Evolutionary conservation across 2,113 vertebrate species (phyloP).

Genomic region (Brachypteracias leptosomus): DNA sequence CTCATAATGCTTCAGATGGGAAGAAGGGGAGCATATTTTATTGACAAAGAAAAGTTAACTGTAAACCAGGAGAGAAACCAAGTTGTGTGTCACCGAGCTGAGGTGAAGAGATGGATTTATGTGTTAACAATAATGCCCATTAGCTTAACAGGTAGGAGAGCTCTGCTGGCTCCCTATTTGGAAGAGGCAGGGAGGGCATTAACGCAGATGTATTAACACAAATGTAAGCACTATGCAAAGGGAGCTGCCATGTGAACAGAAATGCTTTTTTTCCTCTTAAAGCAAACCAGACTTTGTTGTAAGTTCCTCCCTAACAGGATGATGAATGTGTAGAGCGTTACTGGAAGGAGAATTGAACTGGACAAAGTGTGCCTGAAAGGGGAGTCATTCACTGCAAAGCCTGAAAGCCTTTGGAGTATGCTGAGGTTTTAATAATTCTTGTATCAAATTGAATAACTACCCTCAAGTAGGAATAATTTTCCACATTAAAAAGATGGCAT

Average conservation of each 20-base stretch:
- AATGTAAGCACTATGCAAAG: neutral
- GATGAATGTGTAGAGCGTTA: accelerated
- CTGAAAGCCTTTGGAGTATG: neutral
- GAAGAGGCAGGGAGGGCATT: neutral
- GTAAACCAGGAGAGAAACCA: neutral
- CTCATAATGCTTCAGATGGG: neutral
- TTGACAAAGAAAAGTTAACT: neutral
- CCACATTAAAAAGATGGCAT: neutral
- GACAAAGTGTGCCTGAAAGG: neutral
- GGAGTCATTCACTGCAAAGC: neutral
- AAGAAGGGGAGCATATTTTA: neutral
- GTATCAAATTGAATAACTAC: neutral
- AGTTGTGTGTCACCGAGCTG: neutral
- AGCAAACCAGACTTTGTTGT: neutral
- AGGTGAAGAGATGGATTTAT: neutral
- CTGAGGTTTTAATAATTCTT: slow-evolving; percentile 14
- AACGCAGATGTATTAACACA: neutral
- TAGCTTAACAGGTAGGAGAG: neutral
- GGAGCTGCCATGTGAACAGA: accelerated
- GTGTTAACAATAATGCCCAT: neutral
- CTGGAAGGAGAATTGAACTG: neutral
- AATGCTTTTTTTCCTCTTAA: neutral
- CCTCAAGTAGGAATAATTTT: slow-evolving; percentile 10
- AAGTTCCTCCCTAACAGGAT: neutral
- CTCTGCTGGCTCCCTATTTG: neutral